Conservation (phyloP, 2,888 invertebrate species). For the Nasonovia ribisnigri region DNA sequence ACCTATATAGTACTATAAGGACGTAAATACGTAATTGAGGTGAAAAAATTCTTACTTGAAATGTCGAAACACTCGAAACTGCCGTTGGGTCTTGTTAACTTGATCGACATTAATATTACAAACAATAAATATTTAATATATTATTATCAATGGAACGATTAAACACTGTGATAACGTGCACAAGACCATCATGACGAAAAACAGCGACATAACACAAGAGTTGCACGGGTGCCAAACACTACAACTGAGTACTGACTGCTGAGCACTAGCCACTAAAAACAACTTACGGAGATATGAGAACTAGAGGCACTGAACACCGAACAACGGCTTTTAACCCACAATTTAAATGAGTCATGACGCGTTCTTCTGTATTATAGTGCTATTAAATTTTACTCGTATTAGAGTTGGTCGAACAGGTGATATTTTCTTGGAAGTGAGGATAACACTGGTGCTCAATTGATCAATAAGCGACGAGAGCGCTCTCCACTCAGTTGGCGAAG, state of each 20-base stretch:
- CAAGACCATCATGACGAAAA: background rate
- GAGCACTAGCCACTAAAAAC: no score
- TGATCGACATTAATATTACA: background rate
- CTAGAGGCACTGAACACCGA: no score
- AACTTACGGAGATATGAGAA: background rate
- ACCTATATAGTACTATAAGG: background rate
- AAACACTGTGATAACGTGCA: background rate
- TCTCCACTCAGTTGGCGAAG: background rate
- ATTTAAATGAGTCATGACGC: background rate
- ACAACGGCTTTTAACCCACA: background rate
- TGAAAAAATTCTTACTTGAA: background rate
- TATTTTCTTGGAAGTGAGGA: conserved; percentile 1
- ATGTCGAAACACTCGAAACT: background rate
- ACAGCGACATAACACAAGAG: background rate
- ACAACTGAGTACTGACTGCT: background rate
- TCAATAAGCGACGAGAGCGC: conserved; percentile 16
- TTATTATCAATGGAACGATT: background rate
- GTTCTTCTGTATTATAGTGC: background rate
- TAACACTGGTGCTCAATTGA: background rate
- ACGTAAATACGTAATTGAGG: background rate
- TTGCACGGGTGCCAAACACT: background rate
- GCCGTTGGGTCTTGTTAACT: background rate
- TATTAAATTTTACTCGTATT: background rate
- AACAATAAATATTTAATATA: background rate
- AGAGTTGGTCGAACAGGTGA: background rate